Conservation (phyloP, 1,140 invertebrate species). For the Drosophila arizonae region DNA sequence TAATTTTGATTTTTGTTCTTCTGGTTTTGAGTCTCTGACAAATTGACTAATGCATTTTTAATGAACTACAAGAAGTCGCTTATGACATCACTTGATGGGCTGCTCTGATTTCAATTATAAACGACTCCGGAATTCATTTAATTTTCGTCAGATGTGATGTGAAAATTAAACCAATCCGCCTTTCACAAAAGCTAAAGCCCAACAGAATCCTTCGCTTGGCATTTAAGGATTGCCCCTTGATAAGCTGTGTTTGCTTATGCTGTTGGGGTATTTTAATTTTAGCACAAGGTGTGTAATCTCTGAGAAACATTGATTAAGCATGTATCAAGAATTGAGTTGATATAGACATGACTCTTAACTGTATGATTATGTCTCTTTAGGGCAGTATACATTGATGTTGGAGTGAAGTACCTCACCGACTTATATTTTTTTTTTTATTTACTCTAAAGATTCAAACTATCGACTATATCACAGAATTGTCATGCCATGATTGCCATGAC, state of each 20-base stretch:
- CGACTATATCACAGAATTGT: too few species aligned
- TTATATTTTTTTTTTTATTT: too few species aligned
- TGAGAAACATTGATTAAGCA: too few species aligned
- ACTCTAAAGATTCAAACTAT: too few species aligned
- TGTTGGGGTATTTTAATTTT: too few species aligned
- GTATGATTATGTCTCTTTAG: too few species aligned
- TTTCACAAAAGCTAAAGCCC: not conserved
- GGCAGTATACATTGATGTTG: too few species aligned
- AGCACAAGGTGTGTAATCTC: too few species aligned
- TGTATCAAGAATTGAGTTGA: too few species aligned
- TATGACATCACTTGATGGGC: conserved; percentile 31
- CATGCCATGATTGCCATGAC: too few species aligned
- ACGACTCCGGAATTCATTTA: conserved; percentile 5
- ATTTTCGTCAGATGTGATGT: not conserved
- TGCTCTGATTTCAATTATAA: conserved; percentile 20
- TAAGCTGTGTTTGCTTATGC: conserved; percentile 26
- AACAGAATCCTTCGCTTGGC: conserved; percentile 26
- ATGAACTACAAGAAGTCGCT: conserved; percentile 37
- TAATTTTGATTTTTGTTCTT: conserved; percentile 52
- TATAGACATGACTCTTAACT: too few species aligned
- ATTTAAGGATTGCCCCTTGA: conserved; percentile 54
- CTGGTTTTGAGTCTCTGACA: conserved; percentile 17
- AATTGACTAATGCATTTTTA: conserved; percentile 74
- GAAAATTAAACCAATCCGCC: not conserved
- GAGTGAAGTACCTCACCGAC: too few species aligned